These are phyloP conservation scores for Hormiphora californensis DNA, from an alignment of 37 sponge, comb jelly and placozoan species.

Conservation along the genomic window DNA sequence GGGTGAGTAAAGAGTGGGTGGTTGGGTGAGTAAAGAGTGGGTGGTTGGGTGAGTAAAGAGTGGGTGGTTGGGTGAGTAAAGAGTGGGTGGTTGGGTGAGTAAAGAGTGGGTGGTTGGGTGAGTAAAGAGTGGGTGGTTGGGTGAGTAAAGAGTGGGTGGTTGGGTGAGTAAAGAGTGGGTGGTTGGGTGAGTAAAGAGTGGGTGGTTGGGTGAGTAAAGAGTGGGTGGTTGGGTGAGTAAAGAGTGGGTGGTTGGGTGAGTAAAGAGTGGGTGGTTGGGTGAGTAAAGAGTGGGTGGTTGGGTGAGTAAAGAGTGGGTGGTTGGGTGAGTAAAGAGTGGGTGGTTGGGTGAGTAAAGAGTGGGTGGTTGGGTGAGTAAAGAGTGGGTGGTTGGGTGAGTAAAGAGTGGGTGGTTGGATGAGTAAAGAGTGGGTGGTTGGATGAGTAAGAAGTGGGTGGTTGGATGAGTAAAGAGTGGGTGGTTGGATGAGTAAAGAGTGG, in stretches of 20 bases:
- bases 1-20: not conserved
- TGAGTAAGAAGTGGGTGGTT: not conserved
- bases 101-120: not conserved
- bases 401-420: not conserved
- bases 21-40: too few species aligned
- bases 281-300: too few species aligned
- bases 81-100: not conserved
- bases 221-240: too few species aligned
- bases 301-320: not conserved
- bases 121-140: too few species aligned
- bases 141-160: not conserved
- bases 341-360: too few species aligned
- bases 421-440: not conserved
- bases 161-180: not conserved
- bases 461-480: not conserved
- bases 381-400: too few species aligned
- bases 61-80: too few species aligned
- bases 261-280: not conserved
- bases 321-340: not conserved
- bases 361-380: not conserved
- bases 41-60: not conserved
- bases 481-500: not conserved
- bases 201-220: not conserved
- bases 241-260: not conserved
- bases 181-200: too few species aligned